phyloP scores from a whole-genome alignment of 2,888 invertebrate genomes.

The Parnassius mnemosyne region DNA sequence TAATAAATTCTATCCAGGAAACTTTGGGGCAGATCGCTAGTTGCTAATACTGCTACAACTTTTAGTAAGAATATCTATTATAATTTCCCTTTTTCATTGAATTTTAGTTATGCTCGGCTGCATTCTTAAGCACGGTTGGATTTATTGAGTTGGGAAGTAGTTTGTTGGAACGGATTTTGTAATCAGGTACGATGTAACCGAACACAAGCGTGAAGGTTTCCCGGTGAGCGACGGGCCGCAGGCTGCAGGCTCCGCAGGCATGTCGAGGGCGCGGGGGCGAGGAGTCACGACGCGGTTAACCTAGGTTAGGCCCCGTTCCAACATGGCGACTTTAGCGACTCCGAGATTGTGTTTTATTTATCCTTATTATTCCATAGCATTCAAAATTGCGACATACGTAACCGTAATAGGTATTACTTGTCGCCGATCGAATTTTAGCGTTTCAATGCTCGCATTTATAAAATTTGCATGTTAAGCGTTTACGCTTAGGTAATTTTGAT shows the following conservation, averaged over 20 bases:
- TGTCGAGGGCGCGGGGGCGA: conserved; percentile 34
- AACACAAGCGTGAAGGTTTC: conserved; percentile 42
- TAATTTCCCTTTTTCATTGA: no score
- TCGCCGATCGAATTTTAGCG: conserved; percentile 16
- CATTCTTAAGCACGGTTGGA: conserved; percentile 19
- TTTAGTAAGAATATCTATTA: no score
- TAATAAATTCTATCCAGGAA: no score
- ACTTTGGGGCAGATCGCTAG: no score
- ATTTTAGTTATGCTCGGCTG: conserved; percentile 1
- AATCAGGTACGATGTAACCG: conserved; percentile 27
- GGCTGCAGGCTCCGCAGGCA: conserved; percentile 30
- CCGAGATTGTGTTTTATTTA: conserved; percentile 30
- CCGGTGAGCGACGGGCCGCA: conserved; percentile 36
- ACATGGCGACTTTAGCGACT: conserved; percentile 50
- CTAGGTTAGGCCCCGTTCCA: conserved; percentile 56
- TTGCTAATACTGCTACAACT: no score
- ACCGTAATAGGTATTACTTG: conserved; percentile 10
- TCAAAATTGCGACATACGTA: conserved; percentile 18
- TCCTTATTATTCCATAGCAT: conserved; percentile 29
- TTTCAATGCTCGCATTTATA: conserved; percentile 17
- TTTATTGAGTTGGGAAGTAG: conserved; percentile 21
- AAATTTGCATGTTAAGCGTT: conserved; percentile 18
- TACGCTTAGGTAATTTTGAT: conserved; percentile 12
- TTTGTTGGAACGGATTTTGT: conserved; percentile 26
- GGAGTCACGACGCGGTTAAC: conserved; percentile 72